These are phyloP conservation scores for Heterodera carotae DNA, from an alignment of 1,140 invertebrate genomes.

Conservation along the genomic window DNA sequence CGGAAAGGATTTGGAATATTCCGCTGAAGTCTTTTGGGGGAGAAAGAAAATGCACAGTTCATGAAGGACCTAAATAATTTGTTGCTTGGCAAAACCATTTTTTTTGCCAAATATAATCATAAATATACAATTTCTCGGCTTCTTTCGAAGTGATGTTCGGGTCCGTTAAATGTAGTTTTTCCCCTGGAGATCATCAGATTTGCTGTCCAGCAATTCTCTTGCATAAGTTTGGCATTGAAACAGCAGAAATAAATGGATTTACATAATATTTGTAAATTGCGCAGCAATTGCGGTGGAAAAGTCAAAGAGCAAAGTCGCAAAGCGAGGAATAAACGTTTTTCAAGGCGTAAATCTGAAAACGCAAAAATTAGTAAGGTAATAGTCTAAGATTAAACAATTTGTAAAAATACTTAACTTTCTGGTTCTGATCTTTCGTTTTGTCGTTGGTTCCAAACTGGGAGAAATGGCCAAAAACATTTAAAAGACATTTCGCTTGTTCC, in stretches of 20 bases:
- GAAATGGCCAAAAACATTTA: background rate
- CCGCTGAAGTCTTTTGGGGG: background rate
- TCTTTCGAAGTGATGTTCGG: background rate
- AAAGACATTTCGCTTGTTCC: background rate
- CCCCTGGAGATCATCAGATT: background rate
- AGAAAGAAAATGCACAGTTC: background rate
- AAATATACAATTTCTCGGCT: background rate
- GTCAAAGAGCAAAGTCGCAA: conserved; percentile 12
- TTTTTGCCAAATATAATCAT: background rate
- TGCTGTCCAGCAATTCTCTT: background rate
- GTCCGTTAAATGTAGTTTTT: background rate
- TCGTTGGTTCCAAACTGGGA: background rate
- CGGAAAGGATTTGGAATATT: background rate
- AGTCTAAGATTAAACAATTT: background rate
- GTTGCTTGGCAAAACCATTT: too few species aligned
- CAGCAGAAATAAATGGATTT: conserved; percentile 2
- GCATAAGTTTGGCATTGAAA: conserved; percentile 1
- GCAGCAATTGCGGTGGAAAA: background rate
- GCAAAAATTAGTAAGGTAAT: background rate
- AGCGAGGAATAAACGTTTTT: background rate
- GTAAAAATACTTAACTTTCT: background rate
- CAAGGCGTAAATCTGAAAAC: background rate
- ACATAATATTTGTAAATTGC: conserved; percentile 20
- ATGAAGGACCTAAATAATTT: background rate
- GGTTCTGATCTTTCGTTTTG: background rate